A percentile compares a stretch with the other conserved stretches of the same genome.
These are phyloP conservation scores for Pseudococcus jackbeardsleyi DNA, from an alignment of 2,888 invertebrate genomes.

Conservation along the genomic window DNA sequence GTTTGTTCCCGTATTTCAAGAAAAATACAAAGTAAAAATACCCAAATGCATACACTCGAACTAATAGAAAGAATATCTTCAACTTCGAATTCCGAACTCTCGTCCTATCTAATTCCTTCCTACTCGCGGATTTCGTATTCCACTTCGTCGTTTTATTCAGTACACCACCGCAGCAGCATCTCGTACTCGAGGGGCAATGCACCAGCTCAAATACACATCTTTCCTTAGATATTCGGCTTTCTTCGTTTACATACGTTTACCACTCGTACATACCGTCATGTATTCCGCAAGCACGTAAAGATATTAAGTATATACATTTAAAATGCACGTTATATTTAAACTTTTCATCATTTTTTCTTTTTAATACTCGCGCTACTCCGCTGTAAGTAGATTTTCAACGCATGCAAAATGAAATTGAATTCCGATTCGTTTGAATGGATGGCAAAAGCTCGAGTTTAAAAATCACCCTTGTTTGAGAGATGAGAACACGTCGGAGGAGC, in stretches of 20 bases:
- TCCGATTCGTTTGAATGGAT: constrained; percentile 27
- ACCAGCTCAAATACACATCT: neutral
- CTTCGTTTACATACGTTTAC: neutral
- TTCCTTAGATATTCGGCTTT: neutral
- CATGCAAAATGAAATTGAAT: constrained; percentile 31
- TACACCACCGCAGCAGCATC: neutral
- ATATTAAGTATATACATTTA: constrained; percentile 9
- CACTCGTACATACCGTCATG: neutral
- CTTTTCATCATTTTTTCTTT: neutral
- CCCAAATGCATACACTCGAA: neutral
- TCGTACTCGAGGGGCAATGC: neutral
- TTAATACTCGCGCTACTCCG: neutral
- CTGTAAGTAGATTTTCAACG: neutral
- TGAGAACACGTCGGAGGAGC: constrained; percentile 5
- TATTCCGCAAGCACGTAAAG: neutral
- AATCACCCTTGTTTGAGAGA: constrained; percentile 46
- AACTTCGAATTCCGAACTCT: neutral
- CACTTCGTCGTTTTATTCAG: neutral
- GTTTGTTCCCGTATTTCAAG: neutral
- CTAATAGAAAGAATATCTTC: neutral
- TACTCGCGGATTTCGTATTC: neutral
- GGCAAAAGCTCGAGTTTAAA: constrained; percentile 16
- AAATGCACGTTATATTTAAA: constrained; percentile 34
- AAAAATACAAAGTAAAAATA: neutral
- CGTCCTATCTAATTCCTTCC: neutral